Base-by-base conservation (phyloP, 2,888 invertebrate species). In the Sialis fuliginosa region DNA sequence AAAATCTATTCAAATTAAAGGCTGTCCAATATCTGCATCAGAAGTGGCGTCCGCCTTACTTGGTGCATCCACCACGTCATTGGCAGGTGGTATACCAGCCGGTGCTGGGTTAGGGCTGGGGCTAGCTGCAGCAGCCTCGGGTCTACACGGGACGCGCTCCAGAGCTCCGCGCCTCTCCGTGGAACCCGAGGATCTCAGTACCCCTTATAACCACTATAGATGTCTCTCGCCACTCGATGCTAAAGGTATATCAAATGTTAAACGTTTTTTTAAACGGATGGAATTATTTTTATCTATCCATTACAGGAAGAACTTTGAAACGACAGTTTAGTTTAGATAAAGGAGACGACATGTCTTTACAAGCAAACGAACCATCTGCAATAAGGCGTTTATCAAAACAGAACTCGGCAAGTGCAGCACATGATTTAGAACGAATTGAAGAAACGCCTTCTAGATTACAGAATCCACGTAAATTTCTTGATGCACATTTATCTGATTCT, bases 181-280 rank as follows among this genome's bases (percentile, higher is more conserved):
- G 56, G 69, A 72, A 45, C 71, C 72, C 53, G 71, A 70, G 54
- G 83, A 82, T 56, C 68, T 81, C 42, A 81, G 81, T 60, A 77
- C 78, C 0, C 80, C 82, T 3, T 85, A 83, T 61, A 78, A 79
- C 58, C 79, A 82, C 53, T 84, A 83, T 63, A 75, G 79, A 60
- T 81, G 78, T 58, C 66, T 79, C 22, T 77, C 78, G 56, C 78
- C 78, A 6, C 78, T 77, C 52, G 74, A 75, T 42, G 42, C 48
- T 59, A 64, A 45, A 52, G 22, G 22, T 22, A 22, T 22, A 22
- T 22, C 22, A 22, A 22, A 22, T 22, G 22, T 22, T n/a, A n/a
- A n/a, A n/a, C n/a, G n/a, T n/a, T n/a, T n/a, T n/a, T n/a, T n/a
- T n/a, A n/a, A n/a, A n/a, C 60, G 42, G 53, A 60, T 2, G 62